These are phyloP conservation scores for Hecatera dysodea DNA, from an alignment of 2,888 invertebrate species.

Conservation along the genomic window DNA sequence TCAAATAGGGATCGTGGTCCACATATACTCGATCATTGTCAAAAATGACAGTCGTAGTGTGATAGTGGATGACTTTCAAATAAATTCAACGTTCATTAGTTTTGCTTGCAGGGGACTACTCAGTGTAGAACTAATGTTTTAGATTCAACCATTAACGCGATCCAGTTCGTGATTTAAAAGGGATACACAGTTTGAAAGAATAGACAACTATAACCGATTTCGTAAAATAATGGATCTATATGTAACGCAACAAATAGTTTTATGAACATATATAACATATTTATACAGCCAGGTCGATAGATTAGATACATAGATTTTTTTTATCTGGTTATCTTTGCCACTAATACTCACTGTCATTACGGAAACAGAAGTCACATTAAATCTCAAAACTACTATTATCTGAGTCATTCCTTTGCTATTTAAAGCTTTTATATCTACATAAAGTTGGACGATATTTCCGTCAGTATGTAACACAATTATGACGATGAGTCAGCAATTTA, in stretches of 20 bases:
- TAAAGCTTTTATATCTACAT: not conserved
- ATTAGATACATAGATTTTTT: too few species aligned
- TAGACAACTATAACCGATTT: not conserved
- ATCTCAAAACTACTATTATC: not conserved
- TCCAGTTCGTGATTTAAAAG: slow-evolving; percentile 61
- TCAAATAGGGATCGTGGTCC: slow-evolving; percentile 49
- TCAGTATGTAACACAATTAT: slow-evolving; percentile 58
- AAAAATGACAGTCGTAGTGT: slow-evolving; percentile 64
- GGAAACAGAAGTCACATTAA: not conserved
- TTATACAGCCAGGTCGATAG: too few species aligned
- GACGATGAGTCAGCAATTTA: slow-evolving; percentile 61
- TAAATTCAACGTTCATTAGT: slow-evolving; percentile 77
- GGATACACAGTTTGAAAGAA: slow-evolving; percentile 40
- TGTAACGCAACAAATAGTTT: too few species aligned
- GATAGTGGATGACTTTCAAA: slow-evolving; percentile 79
- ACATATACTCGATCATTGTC: slow-evolving; percentile 65
- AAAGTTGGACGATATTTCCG: not conserved
- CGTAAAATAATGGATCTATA: too few species aligned
- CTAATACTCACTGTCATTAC: not conserved
- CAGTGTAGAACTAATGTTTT: slow-evolving; percentile 77
- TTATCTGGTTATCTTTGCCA: not conserved
- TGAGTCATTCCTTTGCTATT: not conserved
- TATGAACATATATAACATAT: too few species aligned
- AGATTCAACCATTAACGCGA: slow-evolving; percentile 73
- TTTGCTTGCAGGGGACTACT: slow-evolving; percentile 66